Base-by-base conservation (phyloP, 2,888 invertebrate species). In the Allolobophora icterica region DNA sequence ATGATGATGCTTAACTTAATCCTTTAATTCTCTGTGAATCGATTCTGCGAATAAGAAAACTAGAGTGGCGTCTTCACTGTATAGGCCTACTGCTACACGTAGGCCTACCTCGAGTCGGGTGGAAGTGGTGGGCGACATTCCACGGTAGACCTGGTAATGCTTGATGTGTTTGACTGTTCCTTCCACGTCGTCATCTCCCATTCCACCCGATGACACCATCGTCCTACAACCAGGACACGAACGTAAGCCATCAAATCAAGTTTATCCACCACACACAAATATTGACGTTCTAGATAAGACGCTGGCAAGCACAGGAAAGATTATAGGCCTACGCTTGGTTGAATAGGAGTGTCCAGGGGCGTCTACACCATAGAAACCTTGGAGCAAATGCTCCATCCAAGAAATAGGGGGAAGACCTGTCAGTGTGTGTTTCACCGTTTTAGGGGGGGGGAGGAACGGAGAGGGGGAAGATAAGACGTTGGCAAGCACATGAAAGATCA, bases 101-200 rank as follows among this genome's bases (percentile, higher is more conserved):
- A 11, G 24, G 52, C 94, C 93, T 93, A 92, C 92, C 92, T 92
- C 92, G 52, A 92, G 91, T 30, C 92, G 89, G 92, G 89, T 92
- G 34, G 92, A 91, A 35, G 92, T 91, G 90, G 71, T 91, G 87
- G 92, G 92, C 33, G 92, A 92, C 71, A 92, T 91, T 33, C 92
- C 92, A 52, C 92, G 89, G 92, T 92, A 92, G 89, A 92, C 92
- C 90, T 92, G 92, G 91, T 92, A 92, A 91, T 91, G 90, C 33
- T 91, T 84, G 52, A 91, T 94, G 93, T 90, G 58, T 52, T 83
- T 91, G 89, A 90, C 89, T 87, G 0, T 3, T 34, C 21, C 87
- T 24, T 87, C 90, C 17, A 17, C 38, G 40, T 83, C 84, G 2
- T 42, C 84, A 34, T 90, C 90, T 33, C 40, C 84, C n/a, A 84